These are phyloP conservation scores for Mustela nigripes DNA, from an alignment of 2,113 vertebrate species.

Conservation along the genomic window DNA sequence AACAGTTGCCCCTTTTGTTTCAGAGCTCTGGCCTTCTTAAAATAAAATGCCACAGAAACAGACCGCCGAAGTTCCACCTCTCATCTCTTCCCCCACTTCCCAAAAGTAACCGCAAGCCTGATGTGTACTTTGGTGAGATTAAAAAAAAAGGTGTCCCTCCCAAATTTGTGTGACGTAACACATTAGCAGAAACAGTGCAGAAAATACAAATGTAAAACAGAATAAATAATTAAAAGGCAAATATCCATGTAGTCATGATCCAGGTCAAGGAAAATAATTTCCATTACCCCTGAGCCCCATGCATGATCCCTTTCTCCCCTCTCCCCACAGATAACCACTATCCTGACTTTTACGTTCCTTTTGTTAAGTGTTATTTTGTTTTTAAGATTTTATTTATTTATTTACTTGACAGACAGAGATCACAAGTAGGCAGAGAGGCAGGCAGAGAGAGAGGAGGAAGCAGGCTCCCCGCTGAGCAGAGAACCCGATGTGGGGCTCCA, in stretches of 20 bases:
- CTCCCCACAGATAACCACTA: background rate
- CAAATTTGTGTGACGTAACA: background rate
- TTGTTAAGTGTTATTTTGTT: background rate
- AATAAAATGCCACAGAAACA: background rate
- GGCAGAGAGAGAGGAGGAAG: too few species aligned
- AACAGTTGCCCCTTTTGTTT: background rate
- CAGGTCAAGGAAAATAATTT: background rate
- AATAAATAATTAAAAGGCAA: background rate
- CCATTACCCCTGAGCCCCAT: background rate
- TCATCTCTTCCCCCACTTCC: background rate
- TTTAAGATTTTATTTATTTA: too few species aligned
- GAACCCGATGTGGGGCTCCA: too few species aligned
- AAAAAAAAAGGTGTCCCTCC: background rate
- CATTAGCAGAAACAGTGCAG: background rate
- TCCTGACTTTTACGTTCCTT: background rate
- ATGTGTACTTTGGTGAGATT: background rate
- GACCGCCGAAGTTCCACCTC: background rate
- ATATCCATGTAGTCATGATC: background rate
- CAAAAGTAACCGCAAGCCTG: background rate
- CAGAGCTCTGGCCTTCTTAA: background rate
- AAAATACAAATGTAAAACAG: background rate
- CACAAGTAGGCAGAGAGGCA: too few species aligned
- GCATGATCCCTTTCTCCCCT: background rate
- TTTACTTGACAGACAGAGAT: too few species aligned
- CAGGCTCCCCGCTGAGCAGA: too few species aligned